phyloP scores from a whole-genome alignment of 2,888 invertebrate genomes.

The Gisinianus flammeolus region DNA sequence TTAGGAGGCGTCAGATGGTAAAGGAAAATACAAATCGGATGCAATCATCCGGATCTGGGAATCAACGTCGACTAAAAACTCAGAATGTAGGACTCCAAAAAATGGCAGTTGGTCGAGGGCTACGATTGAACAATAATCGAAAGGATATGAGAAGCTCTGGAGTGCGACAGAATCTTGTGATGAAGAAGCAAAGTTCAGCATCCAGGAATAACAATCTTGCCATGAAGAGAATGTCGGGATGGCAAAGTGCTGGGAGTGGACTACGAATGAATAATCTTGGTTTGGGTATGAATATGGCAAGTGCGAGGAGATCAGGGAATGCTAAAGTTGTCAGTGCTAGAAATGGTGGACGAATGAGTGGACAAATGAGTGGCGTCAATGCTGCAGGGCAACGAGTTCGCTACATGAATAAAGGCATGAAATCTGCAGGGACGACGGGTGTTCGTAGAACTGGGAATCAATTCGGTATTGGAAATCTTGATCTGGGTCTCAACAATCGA shows the following conservation, averaged over 20 bases:
- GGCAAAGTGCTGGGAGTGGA: neutral
- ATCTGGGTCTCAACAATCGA: constrained; percentile 7
- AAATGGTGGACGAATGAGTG: neutral
- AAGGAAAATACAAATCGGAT: neutral
- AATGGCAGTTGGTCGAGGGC: neutral
- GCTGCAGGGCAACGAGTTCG: neutral
- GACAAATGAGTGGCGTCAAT: neutral
- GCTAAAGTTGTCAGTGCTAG: neutral
- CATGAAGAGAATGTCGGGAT: neutral
- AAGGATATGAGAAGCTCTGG: constrained; percentile 3
- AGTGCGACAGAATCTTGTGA: neutral
- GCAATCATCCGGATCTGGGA: neutral
- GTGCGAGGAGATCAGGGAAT: neutral
- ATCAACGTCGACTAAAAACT: neutral
- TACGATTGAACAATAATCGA: neutral
- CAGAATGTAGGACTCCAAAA: neutral
- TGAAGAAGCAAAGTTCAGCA: neutral
- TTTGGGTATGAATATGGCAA: neutral
- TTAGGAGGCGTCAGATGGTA: neutral
- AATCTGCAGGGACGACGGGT: neutral
- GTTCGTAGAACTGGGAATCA: neutral
- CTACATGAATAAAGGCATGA: neutral
- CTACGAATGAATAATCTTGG: neutral
- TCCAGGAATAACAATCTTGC: neutral
- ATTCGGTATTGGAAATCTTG: neutral